Conservation (phyloP, 2,113 vertebrate genomes). For the Albula glossodonta region DNA sequence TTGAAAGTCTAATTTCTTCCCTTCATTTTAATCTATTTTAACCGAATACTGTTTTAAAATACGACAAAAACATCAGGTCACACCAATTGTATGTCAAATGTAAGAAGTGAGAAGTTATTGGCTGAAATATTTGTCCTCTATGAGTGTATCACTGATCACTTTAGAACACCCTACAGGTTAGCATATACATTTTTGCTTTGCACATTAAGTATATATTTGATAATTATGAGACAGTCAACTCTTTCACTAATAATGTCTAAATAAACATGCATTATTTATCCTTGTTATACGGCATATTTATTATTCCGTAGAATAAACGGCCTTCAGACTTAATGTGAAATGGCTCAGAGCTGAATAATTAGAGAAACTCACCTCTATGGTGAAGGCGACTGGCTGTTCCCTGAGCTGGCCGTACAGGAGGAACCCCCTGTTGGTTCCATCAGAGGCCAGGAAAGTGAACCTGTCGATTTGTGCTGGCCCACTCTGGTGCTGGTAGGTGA, state of each 20-base stretch:
- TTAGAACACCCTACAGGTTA: background rate
- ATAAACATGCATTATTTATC: too few species aligned
- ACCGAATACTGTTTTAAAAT: background rate
- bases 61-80: background rate
- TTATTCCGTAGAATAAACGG: background rate
- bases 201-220: too few species aligned
- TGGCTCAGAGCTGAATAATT: background rate
- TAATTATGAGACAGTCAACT: too few species aligned
- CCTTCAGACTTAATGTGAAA: background rate
- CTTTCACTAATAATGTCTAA: too few species aligned
- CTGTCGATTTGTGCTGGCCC: conserved; percentile 48
- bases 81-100: background rate
- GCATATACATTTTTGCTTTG: background rate
- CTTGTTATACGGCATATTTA: background rate
- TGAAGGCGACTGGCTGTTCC: conserved; percentile 57
- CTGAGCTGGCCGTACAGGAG: conserved; percentile 66
- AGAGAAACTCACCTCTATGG: conserved; percentile 57
- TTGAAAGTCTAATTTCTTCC: too few species aligned
- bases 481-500: conserved; percentile 58
- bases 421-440: conserved; percentile 63
- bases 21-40: too few species aligned
- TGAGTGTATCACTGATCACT: background rate
- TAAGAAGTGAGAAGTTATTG: background rate
- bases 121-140: background rate
- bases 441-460: conserved; percentile 66